Evolutionary conservation across 2,888 invertebrate genomes (phyloP), one percentile per base, ranked within the genome.

Genomic region (Drosophila birchii): DNA sequence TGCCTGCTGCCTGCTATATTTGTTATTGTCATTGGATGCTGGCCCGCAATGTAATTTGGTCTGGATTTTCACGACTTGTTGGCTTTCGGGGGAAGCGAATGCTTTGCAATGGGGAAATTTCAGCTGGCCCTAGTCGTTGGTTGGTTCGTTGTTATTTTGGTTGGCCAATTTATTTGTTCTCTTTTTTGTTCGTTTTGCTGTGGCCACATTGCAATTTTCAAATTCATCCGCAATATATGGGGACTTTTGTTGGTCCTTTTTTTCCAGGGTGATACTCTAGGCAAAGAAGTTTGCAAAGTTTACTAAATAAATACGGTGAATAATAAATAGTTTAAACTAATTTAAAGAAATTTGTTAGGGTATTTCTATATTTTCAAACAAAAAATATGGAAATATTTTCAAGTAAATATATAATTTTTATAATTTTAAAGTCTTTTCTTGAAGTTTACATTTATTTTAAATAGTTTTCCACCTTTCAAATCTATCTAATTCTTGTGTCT

Each of bases 1-100:
- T 23, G 70, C 26, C 26, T 23, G 23, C 29, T 47, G 58, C 16
- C 56, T 67, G 72, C 44, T 23, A 68, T 73, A 61, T 69, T 54
- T 64, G 64, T 64, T 72, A 53, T 64, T 72, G 64, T 49, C 56
- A 57, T 58, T 72, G 58, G 43, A 45, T 63, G 68, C 47, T 75
- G 75, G 67, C 74, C 69, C 73, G 75, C 82, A 84, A 75, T 84
- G 87, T 85, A 87, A 85, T 85, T 84, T 81, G 70, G 71, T 78
- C 70, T 67, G 86, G 78, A 80, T 80, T 87, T 84, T 87, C 80
- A 85, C 75, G 80, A 73, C 77, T 59, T 79, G 69, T 29, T 82
- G 80, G 73, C 75, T 57, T 59, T 63, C 36, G 51, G 16, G 12
- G 23, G 32, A 14, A 23, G 23, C 44, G 23, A 26, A 26, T 26